Conservation (phyloP, 2,113 vertebrate species). For the Coreoperca whiteheadi region DNA sequence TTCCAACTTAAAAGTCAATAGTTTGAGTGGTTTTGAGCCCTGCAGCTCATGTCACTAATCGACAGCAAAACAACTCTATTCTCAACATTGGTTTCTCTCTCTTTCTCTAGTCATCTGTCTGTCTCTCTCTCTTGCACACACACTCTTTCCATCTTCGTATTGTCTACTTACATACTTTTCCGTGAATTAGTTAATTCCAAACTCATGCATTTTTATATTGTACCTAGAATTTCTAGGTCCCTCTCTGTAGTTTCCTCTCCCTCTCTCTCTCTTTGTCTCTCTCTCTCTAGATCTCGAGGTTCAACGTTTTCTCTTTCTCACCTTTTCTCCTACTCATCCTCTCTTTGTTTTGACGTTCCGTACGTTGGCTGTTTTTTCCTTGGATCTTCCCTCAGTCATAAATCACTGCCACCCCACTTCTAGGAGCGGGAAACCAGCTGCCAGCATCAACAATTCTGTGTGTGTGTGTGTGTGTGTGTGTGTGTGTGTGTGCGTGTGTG, state of each 20-base stretch:
- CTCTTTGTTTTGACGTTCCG: slow-evolving; percentile 73
- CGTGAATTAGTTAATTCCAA: neutral
- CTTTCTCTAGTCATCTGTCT: neutral
- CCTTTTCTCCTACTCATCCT: slow-evolving; percentile 57
- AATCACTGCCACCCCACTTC: slow-evolving; percentile 84
- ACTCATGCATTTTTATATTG: neutral
- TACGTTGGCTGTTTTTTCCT: slow-evolving; percentile 79
- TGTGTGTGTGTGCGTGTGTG: slow-evolving; percentile 21
- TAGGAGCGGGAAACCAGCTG: slow-evolving; percentile 77
- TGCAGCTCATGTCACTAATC: slow-evolving; percentile 48
- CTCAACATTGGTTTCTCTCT: neutral
- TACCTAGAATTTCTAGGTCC: neutral
- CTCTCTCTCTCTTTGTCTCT: neutral
- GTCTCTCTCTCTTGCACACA: neutral
- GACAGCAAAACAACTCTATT: slow-evolving; percentile 46
- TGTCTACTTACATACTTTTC: neutral
- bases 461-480: slow-evolving; percentile 34
- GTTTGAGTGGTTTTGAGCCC: slow-evolving; percentile 63
- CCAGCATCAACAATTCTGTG: slow-evolving; percentile 63
- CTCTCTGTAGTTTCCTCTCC: neutral
- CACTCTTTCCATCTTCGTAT: neutral
- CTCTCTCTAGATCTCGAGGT: slow-evolving; percentile 36
- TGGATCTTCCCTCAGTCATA: slow-evolving; percentile 79
- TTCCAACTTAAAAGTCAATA: slow-evolving; percentile 59
- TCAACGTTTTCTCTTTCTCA: slow-evolving; percentile 48